phyloP scores from a whole-genome alignment of 2,113 vertebrate species.

The Cebus imitator region DNA sequence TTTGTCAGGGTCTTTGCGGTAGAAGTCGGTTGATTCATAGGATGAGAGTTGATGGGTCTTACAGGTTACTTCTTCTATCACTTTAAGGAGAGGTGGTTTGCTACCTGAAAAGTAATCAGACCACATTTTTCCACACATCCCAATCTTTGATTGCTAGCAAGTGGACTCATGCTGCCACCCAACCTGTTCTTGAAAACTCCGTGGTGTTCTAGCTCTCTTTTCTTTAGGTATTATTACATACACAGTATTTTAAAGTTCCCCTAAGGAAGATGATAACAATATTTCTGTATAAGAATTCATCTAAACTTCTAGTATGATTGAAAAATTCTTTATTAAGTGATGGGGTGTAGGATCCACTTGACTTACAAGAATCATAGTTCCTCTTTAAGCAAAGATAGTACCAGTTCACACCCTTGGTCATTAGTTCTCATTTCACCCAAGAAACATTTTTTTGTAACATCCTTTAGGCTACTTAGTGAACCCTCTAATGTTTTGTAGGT shows the following conservation, averaged over 20 bases:
- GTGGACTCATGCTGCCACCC: not conserved
- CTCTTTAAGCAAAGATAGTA: not conserved
- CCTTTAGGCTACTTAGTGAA: not conserved
- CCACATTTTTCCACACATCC: not conserved
- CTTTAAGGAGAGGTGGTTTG: not conserved
- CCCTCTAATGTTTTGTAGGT: not conserved
- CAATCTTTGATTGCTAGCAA: not conserved
- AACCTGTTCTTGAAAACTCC: not conserved
- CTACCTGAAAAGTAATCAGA: not conserved
- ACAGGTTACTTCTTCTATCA: not conserved
- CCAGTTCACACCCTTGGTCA: not conserved
- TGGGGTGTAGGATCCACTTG: not conserved
- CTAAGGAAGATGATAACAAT: not conserved
- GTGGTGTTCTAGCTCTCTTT: not conserved
- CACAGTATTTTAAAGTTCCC: not conserved
- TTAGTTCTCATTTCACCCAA: not conserved
- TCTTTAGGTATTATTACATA: not conserved
- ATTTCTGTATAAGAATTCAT: not conserved
- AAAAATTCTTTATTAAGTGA: not conserved
- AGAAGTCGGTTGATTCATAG: not conserved
- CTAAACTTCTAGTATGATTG: not conserved
- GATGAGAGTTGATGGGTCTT: not conserved
- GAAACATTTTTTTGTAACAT: not conserved
- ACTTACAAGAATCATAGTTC: not conserved
- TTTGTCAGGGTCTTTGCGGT: not conserved